phyloP scores from a whole-genome alignment of 2,113 vertebrate genomes.

The Phyllostomus discolor region DNA sequence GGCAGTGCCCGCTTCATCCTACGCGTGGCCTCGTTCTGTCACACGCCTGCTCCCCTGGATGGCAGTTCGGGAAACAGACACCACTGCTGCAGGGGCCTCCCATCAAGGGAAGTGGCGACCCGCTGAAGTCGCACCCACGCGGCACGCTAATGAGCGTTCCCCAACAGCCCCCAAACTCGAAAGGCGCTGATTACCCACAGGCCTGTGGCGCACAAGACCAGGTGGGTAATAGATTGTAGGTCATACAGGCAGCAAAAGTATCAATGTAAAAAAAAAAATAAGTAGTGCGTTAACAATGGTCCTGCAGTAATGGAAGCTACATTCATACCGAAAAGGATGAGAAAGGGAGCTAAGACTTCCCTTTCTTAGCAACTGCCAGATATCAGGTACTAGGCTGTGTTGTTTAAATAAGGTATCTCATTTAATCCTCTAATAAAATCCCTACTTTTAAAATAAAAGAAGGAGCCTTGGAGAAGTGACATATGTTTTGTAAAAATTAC shows the following conservation, averaged over 20 bases:
- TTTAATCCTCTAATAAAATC: neutral
- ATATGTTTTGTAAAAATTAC: neutral
- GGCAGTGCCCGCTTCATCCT: constrained; percentile 1
- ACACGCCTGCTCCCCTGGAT: neutral
- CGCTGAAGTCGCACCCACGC: neutral
- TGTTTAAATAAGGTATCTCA: neutral
- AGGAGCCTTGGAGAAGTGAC: neutral
- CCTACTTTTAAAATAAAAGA: neutral
- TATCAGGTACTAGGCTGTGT: neutral
- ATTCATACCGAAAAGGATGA: neutral
- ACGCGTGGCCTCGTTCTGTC: constrained; percentile 44
- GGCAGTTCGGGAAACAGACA: neutral
- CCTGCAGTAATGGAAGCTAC: neutral
- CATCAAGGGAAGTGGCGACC: neutral
- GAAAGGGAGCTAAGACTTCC: neutral
- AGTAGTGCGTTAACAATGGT: neutral
- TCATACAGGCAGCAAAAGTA: neutral
- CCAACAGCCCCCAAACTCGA: neutral
- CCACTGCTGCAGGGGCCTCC: neutral
- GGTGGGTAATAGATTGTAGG: neutral
- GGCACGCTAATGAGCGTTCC: neutral
- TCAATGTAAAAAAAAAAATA: neutral
- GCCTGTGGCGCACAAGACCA: neutral
- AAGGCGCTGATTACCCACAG: neutral
- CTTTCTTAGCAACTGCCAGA: neutral